These are phyloP conservation scores for Drosophila siamana DNA, from an alignment of 2,888 invertebrate genomes.

Conservation along the genomic window DNA sequence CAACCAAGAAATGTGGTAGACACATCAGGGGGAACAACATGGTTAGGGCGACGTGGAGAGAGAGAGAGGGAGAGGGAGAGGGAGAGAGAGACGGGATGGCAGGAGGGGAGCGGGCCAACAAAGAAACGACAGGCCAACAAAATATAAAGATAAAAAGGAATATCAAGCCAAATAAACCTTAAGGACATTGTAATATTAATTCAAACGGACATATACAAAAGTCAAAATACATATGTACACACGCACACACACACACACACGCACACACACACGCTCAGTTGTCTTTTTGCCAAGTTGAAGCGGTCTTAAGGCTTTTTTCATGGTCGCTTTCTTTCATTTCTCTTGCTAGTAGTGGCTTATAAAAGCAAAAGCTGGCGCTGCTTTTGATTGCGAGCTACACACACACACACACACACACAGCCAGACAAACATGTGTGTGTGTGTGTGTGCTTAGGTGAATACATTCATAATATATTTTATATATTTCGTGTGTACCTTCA, in stretches of 20 bases:
- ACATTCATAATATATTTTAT: conserved; percentile 4
- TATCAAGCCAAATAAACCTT: conserved; percentile 79
- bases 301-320: conserved; percentile 44
- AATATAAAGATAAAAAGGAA: conserved; percentile 75
- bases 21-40: not conserved
- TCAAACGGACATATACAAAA: conserved; percentile 79
- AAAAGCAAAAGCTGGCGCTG: conserved; percentile 33
- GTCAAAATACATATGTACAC: conserved; percentile 48
- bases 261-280: conserved; percentile 23
- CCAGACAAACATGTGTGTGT: not conserved
- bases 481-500: not conserved
- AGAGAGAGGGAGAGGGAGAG: too few species aligned
- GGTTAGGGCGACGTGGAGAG: not conserved
- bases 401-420: conserved; percentile 23
- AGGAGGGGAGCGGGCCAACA: conserved; percentile 14
- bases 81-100: not conserved
- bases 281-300: conserved; percentile 46
- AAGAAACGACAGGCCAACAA: conserved; percentile 38
- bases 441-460: conserved; percentile 2
- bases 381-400: conserved; percentile 42
- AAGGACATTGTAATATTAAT: conserved; percentile 82
- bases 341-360: conserved; percentile 60
- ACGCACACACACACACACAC: conserved; percentile 17
- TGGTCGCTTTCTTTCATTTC: conserved; percentile 30
- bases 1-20: conserved; percentile 13